Evolutionary conservation across 2,797 vertebrate species (phyloP).

Genomic region (Rhinella marina): DNA sequence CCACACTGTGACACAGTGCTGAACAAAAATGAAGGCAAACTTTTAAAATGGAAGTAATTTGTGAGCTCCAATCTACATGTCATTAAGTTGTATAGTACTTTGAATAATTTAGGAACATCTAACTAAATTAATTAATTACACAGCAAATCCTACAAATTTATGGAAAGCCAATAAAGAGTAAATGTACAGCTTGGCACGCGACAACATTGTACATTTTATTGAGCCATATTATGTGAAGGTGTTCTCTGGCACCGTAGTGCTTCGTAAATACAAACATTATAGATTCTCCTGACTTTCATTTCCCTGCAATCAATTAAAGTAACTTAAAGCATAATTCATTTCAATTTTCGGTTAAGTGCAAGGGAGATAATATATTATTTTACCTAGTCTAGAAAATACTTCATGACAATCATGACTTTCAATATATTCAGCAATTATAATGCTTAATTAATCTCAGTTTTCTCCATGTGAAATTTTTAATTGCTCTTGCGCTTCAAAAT

Average conservation of each 20-base stretch:
- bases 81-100: background rate
- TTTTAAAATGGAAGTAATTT: background rate
- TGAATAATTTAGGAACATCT: background rate
- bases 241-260: background rate
- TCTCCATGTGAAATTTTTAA: constrained; percentile 10
- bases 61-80: background rate
- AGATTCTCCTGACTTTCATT: constrained; percentile 18
- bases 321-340: constrained; percentile 19
- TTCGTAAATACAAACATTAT: constrained; percentile 2
- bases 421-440: background rate
- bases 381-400: constrained; percentile 43
- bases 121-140: background rate
- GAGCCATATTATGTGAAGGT: constrained; percentile 5
- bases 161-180: background rate
- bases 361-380: constrained; percentile 17
- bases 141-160: background rate
- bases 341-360: constrained; percentile 11
- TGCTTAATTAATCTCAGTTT: background rate
- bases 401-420: constrained; percentile 49
- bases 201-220: background rate
- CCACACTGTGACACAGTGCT: no score
- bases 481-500: background rate
- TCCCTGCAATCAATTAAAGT: constrained; percentile 15
- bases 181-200: background rate
- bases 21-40: background rate